A percentile compares a stretch with the other conserved stretches of the same genome.
Evolutionary conservation across 2,888 invertebrate genomes (phyloP).

Genomic region (Cylindroiulus punctatus): DNA sequence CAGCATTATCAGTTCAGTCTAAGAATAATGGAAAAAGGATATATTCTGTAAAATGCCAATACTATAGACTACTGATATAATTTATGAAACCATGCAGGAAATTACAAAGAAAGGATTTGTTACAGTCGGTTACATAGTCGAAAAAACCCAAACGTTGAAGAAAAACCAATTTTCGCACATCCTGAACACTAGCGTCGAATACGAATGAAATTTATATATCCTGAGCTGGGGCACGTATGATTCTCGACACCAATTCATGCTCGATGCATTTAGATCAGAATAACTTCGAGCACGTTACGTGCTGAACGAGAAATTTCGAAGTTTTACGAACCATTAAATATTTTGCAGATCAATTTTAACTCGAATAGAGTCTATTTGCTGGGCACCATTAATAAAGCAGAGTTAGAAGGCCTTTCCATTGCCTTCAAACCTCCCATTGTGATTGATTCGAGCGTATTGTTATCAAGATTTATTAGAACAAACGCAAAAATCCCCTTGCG

Average conservation of each 20-base stretch:
- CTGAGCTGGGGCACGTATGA: neutral
- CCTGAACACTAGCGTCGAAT: neutral
- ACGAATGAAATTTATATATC: conserved; percentile 36
- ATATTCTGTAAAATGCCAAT: neutral
- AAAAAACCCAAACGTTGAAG: neutral
- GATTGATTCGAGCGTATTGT: conserved; percentile 43
- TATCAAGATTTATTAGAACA: conserved; percentile 47
- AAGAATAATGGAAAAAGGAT: neutral
- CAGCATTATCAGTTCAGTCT: neutral
- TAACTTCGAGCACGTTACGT: neutral
- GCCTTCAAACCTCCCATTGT: neutral
- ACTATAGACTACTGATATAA: neutral
- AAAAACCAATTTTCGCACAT: conserved; percentile 1
- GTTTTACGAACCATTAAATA: conserved; percentile 25
- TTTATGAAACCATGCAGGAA: conserved; percentile 27
- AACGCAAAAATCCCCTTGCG: neutral
- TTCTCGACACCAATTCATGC: neutral
- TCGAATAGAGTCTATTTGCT: conserved; percentile 4
- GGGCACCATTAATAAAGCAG: neutral
- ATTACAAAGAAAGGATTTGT: neutral
- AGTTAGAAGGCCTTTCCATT: neutral
- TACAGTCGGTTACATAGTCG: neutral
- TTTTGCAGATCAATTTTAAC: conserved; percentile 16
- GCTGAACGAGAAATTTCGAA: neutral
- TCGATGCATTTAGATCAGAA: neutral